A percentile compares a stretch with the other conserved stretches of the same genome.
phyloP scores from a whole-genome alignment of 2,888 invertebrate genomes.

The Rosalia funebris region DNA sequence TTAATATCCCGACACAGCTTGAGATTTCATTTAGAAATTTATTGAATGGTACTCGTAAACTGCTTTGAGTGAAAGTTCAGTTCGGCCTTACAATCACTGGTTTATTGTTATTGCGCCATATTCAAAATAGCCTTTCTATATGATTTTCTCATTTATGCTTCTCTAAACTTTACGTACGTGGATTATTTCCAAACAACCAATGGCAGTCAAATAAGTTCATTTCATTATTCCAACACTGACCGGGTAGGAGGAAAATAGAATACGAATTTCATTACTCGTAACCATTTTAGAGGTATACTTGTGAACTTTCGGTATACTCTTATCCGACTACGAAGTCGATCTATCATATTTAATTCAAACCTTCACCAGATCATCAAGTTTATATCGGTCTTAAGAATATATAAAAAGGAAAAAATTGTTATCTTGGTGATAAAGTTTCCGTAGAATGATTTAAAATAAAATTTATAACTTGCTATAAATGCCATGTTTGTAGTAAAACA shows the following conservation, averaged over 20 bases:
- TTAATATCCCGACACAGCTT: constrained; percentile 48
- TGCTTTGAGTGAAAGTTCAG: constrained; percentile 35
- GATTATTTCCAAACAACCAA: constrained; percentile 14
- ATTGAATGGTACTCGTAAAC: constrained; percentile 41
- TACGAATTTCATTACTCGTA: constrained; percentile 3
- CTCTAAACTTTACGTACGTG: not conserved
- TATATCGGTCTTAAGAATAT: too few relatives aligned
- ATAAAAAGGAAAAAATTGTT: too few relatives aligned
- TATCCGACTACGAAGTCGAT: too few relatives aligned
- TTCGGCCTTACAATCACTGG: constrained; percentile 20
- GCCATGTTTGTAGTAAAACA: too few relatives aligned
- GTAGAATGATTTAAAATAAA: too few relatives aligned
- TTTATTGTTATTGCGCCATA: constrained; percentile 37
- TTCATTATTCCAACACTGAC: constrained; percentile 1
- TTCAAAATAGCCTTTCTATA: constrained; percentile 34
- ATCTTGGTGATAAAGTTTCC: too few relatives aligned
- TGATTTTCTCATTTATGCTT: constrained; percentile 32
- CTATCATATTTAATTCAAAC: too few relatives aligned
- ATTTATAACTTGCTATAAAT: too few relatives aligned
- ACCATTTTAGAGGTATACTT: not conserved
- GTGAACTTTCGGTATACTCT: not conserved
- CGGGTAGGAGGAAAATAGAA: constrained; percentile 2
- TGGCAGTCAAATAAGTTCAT: constrained; percentile 3
- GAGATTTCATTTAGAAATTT: constrained; percentile 31
- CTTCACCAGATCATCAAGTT: too few relatives aligned